Conservation (phyloP, 2,797 vertebrate species). For the Neostethus bicornis region DNA sequence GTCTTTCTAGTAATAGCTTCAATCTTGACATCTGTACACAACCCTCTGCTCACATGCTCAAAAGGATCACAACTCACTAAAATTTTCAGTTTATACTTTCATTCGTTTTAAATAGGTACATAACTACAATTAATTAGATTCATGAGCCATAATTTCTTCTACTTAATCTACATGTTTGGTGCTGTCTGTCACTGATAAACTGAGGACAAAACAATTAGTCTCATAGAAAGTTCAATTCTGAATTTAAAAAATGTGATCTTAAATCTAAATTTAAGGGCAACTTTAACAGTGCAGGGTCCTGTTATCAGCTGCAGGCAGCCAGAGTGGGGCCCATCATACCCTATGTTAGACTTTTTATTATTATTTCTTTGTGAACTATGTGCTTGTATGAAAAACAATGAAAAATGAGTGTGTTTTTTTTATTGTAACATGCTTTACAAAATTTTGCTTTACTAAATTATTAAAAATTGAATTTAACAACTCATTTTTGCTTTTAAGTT, state of each 20-base stretch:
- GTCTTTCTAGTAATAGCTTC: conserved; percentile 19
- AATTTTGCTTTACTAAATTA: conserved; percentile 94
- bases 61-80: conserved; percentile 53
- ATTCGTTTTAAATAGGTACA: conserved; percentile 22
- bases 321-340: conserved; percentile 82
- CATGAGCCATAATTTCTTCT: conserved; percentile 65
- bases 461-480: conserved; percentile 75
- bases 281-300: conserved; percentile 77
- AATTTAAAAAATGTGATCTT: conserved; percentile 36
- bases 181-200: conserved; percentile 72
- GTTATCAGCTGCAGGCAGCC: conserved; percentile 91
- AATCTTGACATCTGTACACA: conserved; percentile 35
- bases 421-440: conserved; percentile 96
- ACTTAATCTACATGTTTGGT: conserved; percentile 50
- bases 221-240: conserved; percentile 12
- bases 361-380: conserved; percentile 64
- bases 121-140: conserved; percentile 27
- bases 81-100: conserved; percentile 44
- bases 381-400: conserved; percentile 74
- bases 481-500: conserved; percentile 30
- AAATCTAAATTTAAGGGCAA: conserved; percentile 53
- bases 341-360: conserved; percentile 70
- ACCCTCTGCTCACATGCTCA: conserved; percentile 43
- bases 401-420: conserved; percentile 74
- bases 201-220: conserved; percentile 54